Percentiles rank a stretch among this genome's conserved stretches.
These are phyloP conservation scores for Vipera latastei DNA, from an alignment of 2,797 vertebrate genomes.

Conservation along the genomic window DNA sequence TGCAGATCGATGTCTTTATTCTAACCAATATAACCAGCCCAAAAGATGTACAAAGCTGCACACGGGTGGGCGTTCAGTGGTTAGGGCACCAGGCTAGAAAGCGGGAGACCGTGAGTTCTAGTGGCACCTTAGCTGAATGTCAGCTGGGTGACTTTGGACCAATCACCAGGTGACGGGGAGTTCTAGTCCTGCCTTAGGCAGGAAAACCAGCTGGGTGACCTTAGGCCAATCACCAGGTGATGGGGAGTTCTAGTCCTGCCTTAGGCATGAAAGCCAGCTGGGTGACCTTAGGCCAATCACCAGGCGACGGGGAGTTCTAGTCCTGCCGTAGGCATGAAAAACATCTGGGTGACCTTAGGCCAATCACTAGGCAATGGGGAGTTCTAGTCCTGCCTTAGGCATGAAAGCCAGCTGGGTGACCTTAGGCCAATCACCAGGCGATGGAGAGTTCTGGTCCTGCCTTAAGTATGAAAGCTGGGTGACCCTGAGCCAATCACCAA, in stretches of 20 bases:
- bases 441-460: too few species aligned
- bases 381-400: accelerated
- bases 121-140: background rate
- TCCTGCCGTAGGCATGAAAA: background rate
- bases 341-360: background rate
- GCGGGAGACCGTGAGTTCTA: background rate
- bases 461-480: too few species aligned
- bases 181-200: background rate
- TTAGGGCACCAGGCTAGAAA: background rate
- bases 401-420: too few species aligned
- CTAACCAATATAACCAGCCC: background rate
- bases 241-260: too few species aligned
- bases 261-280: too few species aligned
- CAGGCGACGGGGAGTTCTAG: background rate
- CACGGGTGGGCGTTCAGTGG: accelerated
- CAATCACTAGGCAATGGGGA: background rate
- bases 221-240: too few species aligned
- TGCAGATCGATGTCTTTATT: background rate
- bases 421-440: too few species aligned
- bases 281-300: too few species aligned
- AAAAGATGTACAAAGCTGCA: background rate
- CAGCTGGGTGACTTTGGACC: too few species aligned
- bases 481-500: accelerated
- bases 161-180: too few species aligned
- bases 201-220: background rate